These are phyloP conservation scores for Zelostemma sp. DNA, from an alignment of 1,140 invertebrate genomes.

Conservation along the genomic window DNA sequence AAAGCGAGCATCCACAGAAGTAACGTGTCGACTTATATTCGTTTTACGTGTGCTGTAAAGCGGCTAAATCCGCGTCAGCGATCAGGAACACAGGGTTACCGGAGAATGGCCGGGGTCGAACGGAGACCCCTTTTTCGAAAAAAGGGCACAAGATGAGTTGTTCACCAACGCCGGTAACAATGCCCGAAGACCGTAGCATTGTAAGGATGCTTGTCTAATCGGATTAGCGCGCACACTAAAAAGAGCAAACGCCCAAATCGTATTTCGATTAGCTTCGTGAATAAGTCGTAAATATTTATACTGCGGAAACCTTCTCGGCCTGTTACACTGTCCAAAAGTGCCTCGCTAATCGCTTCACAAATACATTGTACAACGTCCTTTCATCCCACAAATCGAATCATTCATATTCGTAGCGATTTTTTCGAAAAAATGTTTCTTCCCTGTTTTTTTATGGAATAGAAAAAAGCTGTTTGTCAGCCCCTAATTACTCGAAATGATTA, in stretches of 20 bases:
- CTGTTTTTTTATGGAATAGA: not conserved
- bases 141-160: conserved; percentile 38
- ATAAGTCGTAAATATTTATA: conserved; percentile 72
- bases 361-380: conserved; percentile 41
- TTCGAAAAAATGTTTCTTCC: no score
- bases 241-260: conserved; percentile 71
- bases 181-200: conserved; percentile 4
- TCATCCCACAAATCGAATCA: no score
- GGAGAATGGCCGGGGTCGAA: conserved; percentile 2
- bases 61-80: conserved; percentile 46
- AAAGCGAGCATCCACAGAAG: conserved; percentile 8
- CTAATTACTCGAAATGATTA: conserved; percentile 55
- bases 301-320: conserved; percentile 49
- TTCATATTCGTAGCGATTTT: no score
- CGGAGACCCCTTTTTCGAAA: conserved; percentile 33
- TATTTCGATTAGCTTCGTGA: conserved; percentile 71
- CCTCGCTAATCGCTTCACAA: conserved; percentile 64
- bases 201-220: conserved; percentile 18
- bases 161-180: conserved; percentile 10
- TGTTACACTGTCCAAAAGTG: conserved; percentile 48
- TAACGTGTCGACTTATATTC: conserved; percentile 24
- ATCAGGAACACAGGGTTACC: conserved; percentile 23
- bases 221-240: conserved; percentile 53
- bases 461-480: conserved; percentile 8
- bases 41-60: conserved; percentile 40